phyloP scores from a whole-genome alignment of 2,797 vertebrate species.

The Danio tinwini region DNA sequence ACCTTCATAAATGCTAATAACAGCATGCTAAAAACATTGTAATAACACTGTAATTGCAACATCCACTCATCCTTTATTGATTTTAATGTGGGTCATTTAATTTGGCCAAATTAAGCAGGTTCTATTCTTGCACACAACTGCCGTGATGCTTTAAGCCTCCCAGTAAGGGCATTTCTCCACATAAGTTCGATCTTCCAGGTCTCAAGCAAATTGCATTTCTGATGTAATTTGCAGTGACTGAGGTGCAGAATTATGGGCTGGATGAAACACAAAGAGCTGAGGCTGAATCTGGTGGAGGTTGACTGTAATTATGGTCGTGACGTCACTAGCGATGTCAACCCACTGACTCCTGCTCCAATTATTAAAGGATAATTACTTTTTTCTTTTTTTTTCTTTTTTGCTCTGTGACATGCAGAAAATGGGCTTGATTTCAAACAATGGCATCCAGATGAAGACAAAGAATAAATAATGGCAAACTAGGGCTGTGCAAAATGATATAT shows the following conservation, averaged over 20 bases:
- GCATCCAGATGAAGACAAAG: conserved; percentile 6
- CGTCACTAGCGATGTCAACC: conserved; percentile 46
- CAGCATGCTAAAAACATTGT: too few species aligned
- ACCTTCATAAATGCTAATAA: neutral
- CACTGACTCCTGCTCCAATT: conserved; percentile 50
- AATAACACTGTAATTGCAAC: conserved; percentile 2
- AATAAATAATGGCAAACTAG: conserved; percentile 10
- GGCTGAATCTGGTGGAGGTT: conserved; percentile 53
- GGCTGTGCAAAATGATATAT: too few species aligned
- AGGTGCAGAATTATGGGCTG: conserved; percentile 20
- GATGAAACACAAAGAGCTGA: conserved; percentile 51
- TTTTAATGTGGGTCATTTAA: conserved; percentile 14
- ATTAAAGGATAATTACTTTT: conserved; percentile 39
- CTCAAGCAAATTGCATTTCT: neutral
- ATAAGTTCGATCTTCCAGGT: neutral
- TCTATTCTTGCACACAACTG: conserved; percentile 21
- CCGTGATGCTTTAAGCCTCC: neutral
- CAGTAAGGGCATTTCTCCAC: neutral
- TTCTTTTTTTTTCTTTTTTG: conserved; percentile 22
- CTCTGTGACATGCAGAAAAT: conserved; percentile 33
- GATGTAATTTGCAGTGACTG: neutral
- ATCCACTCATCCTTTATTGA: conserved; percentile 1
- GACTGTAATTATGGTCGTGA: conserved; percentile 49
- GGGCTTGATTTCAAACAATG: conserved; percentile 9
- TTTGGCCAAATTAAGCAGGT: conserved; percentile 4